phyloP scores from a whole-genome alignment of 2,113 vertebrate species.

The Alosa alosa region DNA sequence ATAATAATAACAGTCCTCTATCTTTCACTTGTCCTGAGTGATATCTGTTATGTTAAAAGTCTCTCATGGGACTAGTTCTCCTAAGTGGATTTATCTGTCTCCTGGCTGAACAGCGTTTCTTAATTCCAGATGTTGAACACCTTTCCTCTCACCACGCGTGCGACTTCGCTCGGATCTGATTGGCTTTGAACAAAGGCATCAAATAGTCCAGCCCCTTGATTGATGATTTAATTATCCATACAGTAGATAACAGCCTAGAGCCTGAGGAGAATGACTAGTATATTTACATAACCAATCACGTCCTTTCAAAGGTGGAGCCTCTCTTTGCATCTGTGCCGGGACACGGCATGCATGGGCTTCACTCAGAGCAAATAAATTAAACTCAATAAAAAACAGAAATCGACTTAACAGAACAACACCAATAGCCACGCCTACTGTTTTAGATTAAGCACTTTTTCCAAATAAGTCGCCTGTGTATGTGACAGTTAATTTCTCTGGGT shows the following conservation, averaged over 20 bases:
- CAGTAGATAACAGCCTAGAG: constrained; percentile 82
- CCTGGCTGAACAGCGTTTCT: constrained; percentile 82
- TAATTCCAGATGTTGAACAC: constrained; percentile 85
- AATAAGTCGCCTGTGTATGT: neutral
- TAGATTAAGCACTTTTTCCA: neutral
- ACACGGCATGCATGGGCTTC: neutral
- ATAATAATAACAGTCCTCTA: constrained; percentile 47
- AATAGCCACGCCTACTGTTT: constrained; percentile 6
- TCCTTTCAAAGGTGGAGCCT: constrained; percentile 87
- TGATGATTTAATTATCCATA: constrained; percentile 99
- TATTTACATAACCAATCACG: constrained; percentile 95
- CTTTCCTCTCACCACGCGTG: constrained; percentile 81
- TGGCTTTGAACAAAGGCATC: constrained; percentile 84
- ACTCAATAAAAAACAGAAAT: constrained; percentile 26
- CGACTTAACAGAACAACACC: neutral
- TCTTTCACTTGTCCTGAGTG: neutral
- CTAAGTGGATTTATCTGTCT: constrained; percentile 84
- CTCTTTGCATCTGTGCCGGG: constrained; percentile 32
- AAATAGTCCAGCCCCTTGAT: constrained; percentile 88
- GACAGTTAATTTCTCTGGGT: neutral
- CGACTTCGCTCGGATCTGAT: constrained; percentile 74
- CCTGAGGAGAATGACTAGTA: constrained; percentile 66
- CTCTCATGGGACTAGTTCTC: constrained; percentile 77
- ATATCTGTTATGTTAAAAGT: constrained; percentile 33
- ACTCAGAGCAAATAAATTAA: neutral